These are phyloP conservation scores for Pachydiplax longipennis DNA, from an alignment of 2,888 invertebrate species.

Conservation along the genomic window DNA sequence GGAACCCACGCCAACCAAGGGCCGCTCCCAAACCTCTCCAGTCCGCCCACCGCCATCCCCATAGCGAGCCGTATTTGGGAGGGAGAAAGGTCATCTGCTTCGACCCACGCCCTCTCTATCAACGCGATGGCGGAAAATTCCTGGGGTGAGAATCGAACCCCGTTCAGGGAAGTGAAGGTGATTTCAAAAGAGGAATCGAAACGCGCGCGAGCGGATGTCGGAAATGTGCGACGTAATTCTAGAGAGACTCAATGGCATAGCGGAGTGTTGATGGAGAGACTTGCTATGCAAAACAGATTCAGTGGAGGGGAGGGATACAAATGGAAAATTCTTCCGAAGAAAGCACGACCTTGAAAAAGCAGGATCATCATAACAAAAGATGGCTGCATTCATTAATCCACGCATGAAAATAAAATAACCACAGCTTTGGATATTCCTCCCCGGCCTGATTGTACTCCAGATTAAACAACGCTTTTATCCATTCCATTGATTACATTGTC, in stretches of 20 bases:
- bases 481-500: too few relatives aligned
- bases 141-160: not conserved
- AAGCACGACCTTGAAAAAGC: too few relatives aligned
- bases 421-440: too few relatives aligned
- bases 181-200: not conserved
- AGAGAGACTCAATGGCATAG: not conserved
- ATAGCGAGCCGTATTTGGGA: not conserved
- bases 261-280: not conserved
- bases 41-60: not conserved
- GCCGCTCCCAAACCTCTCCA: not conserved
- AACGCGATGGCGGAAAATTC: not conserved
- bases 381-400: too few relatives aligned
- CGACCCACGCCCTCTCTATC: not conserved
- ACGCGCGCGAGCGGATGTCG: not conserved
- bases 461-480: too few relatives aligned
- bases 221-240: not conserved
- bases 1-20: not conserved
- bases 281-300: too few relatives aligned
- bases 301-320: not conserved
- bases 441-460: too few relatives aligned
- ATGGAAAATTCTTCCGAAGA: too few relatives aligned
- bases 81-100: slow-evolving; percentile 4
- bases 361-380: too few relatives aligned
- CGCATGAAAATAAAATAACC: too few relatives aligned
- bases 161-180: not conserved